Evolutionary conservation across 1,140 invertebrate species (phyloP).

Genomic region (Pararge aegeria): DNA sequence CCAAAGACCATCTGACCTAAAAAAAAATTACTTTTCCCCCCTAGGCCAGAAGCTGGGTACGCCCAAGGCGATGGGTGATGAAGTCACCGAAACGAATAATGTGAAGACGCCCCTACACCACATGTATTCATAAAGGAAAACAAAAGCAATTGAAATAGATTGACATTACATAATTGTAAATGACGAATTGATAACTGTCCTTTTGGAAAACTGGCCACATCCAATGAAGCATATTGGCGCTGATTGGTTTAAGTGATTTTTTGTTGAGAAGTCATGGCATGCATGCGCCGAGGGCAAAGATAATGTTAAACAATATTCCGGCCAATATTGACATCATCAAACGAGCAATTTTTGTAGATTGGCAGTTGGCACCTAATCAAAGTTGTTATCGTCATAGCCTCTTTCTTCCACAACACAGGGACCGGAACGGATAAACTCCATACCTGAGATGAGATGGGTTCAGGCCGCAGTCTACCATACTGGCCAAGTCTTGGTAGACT

Average conservation of each 20-base stretch:
- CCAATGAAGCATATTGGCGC: conserved; percentile 49
- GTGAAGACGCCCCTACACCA: conserved; percentile 11
- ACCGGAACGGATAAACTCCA: too few relatives aligned
- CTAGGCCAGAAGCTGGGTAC: too few relatives aligned
- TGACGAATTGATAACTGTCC: conserved; percentile 70
- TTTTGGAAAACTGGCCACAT: conserved; percentile 45
- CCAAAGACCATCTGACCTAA: too few relatives aligned
- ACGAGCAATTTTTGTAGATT: neutral
- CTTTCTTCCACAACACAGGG: too few relatives aligned
- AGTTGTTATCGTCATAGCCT: neutral
- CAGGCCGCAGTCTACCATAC: too few relatives aligned
- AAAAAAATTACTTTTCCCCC: too few relatives aligned
- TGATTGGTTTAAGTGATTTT: conserved; percentile 64
- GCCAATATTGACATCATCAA: conserved; percentile 8
- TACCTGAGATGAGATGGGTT: too few relatives aligned
- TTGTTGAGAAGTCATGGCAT: conserved; percentile 24
- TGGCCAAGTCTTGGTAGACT: too few relatives aligned
- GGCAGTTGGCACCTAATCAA: neutral
- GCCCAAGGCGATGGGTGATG: too few relatives aligned
- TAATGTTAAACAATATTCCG: conserved; percentile 35
- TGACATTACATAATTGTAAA: conserved; percentile 75
- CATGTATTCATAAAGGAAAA: conserved; percentile 20
- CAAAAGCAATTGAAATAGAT: conserved; percentile 54
- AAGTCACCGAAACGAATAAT: too few relatives aligned
- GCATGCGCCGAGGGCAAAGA: conserved; percentile 36